phyloP scores from a whole-genome alignment of 2,113 vertebrate species.

The Nothocercus nigrocapillus region DNA sequence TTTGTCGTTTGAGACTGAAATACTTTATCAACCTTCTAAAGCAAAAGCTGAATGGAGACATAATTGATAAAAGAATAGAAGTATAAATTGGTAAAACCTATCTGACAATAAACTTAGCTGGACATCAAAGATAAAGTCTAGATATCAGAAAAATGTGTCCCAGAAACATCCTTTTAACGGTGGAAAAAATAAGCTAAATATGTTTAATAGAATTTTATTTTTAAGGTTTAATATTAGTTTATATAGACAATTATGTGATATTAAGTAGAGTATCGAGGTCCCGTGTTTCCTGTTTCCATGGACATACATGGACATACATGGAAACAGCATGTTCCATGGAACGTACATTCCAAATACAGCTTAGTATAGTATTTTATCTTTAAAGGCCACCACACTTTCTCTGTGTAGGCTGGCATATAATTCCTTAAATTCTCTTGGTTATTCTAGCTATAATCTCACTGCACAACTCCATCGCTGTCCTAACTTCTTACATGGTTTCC shows the following conservation, averaged over 20 bases:
- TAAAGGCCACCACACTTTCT: neutral
- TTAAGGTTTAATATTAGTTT: neutral
- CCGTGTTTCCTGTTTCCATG: neutral
- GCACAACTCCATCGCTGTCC: neutral
- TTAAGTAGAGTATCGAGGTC: neutral
- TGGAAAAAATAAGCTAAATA: neutral
- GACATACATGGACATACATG: no score
- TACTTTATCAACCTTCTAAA: neutral
- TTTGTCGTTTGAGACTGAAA: neutral
- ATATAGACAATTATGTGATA: neutral
- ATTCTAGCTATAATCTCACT: neutral
- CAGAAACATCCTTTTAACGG: neutral
- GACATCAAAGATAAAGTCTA: neutral
- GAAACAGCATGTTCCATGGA: no score
- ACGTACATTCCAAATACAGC: neutral
- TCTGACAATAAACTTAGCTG: neutral
- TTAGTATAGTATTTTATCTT: neutral
- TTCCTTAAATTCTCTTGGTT: neutral
- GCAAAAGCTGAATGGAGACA: neutral
- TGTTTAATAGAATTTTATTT: neutral
- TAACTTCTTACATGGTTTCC: neutral
- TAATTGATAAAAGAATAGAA: neutral
- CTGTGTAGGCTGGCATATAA: accelerated
- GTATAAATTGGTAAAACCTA: neutral
- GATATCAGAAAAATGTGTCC: neutral